Conservation (phyloP, 1,140 invertebrate genomes). For the Hypothenemus hampei region DNA sequence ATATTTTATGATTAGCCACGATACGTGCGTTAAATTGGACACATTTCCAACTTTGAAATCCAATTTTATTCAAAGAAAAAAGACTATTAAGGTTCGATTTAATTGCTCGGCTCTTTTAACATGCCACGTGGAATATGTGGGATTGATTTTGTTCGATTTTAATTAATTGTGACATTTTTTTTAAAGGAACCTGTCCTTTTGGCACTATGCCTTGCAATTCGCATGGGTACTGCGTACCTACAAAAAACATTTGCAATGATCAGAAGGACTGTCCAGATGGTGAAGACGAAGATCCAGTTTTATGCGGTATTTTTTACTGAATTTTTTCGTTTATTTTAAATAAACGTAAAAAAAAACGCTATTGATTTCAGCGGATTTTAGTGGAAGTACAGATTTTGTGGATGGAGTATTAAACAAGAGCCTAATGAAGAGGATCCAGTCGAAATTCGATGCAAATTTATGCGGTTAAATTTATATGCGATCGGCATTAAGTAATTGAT, state of each 20-base stretch:
- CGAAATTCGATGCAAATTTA: neutral
- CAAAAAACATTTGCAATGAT: constrained; percentile 16
- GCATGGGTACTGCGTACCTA: constrained; percentile 17
- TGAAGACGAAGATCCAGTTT: constrained; percentile 26
- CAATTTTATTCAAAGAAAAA: no score
- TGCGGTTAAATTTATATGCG: neutral
- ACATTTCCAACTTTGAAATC: no score
- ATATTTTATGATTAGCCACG: no score
- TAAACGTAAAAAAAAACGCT: no score
- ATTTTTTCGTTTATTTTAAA: no score
- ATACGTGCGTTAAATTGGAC: no score
- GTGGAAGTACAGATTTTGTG: constrained; percentile 6
- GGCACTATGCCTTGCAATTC: constrained; percentile 21
- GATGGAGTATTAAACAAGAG: constrained; percentile 1
- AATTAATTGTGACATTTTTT: no score
- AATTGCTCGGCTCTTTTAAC: no score
- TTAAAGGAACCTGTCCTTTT: constrained; percentile 19
- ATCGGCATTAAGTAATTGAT: neutral
- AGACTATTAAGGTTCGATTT: no score
- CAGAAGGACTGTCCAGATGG: constrained; percentile 20
- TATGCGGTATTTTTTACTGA: constrained; percentile 17
- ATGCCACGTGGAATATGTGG: no score
- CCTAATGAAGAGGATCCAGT: neutral
- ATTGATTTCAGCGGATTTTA: constrained; percentile 16
- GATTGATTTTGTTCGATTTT: no score